Evolutionary conservation across 2,113 vertebrate species (phyloP), one percentile per base, ranked within the genome.

Genomic region (Dendropsophus ebraccatus): DNA sequence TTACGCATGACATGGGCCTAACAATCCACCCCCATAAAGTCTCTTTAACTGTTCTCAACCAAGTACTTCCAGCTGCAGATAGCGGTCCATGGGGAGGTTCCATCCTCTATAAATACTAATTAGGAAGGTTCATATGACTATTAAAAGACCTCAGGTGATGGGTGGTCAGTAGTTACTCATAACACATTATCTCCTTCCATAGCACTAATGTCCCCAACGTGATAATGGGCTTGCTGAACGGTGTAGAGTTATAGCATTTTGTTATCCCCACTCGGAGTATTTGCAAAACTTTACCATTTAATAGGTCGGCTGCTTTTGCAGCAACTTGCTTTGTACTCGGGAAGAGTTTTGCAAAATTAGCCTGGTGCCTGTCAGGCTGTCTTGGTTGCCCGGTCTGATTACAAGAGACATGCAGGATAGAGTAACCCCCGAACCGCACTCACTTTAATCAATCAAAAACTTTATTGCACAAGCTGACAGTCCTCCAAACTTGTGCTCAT

Each of bases 161-260:
- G 91, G 90, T 90, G 91, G 91, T 90, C 90, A 92, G 90, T 91
- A 92, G 91, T 91, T 93, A 91, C 90, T 92, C 91, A 91, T 88
- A 91, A 91, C 92, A 93, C 89, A 93, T 91, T 92, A 93, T 91
- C 88, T 87, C 90, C 90, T 91, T 91, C 89, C 91, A 90, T 92
- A 91, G 92, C 89, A 90, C 88, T 92, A 91, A 92, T 91, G 90
- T 92, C 90, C 90, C 91, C 90, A 90, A 70, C 88, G 91, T 90
- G 90, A 87, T 89, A 90, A 91, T 90, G 89, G 89, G 89, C 89
- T 89, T 87, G 89, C 88, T 90, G 90, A 91, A 91, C 91, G 92
- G 92, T 92, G 90, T 91, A 90, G 90, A 91, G 86, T 92, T 91
- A 91, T 91, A 90, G 89, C 90, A 89, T 87, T n/a, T 79, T 87